A percentile compares a stretch with the other conserved stretches of the same genome.
phyloP scores from a whole-genome alignment of 1,140 invertebrate species.

The Danaus plexippus region DNA sequence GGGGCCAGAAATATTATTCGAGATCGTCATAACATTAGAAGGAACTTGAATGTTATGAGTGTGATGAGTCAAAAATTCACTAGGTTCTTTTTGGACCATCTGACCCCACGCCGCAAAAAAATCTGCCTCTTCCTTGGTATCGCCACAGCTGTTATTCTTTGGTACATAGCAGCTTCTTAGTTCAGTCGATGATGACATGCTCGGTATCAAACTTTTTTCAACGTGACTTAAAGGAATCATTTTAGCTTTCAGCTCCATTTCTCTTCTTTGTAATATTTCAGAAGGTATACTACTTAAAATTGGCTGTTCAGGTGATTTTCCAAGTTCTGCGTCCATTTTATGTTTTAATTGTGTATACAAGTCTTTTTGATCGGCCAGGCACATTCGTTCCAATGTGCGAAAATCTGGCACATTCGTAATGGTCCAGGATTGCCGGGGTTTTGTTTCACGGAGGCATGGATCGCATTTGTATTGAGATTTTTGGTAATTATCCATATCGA shows the following conservation, averaged over 20 bases:
- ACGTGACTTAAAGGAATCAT: conserved; percentile 66
- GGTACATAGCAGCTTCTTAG: conserved; percentile 51
- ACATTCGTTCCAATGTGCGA: conserved; percentile 50
- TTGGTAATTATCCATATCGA: conserved; percentile 48
- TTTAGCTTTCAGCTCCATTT: conserved; percentile 63
- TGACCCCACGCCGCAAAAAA: conserved; percentile 70
- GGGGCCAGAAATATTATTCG: conserved; percentile 67
- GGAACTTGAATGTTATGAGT: conserved; percentile 56
- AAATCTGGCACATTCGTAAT: conserved; percentile 61
- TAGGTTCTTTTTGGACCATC: conserved; percentile 68
- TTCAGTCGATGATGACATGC: conserved; percentile 48
- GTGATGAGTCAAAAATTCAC: conserved; percentile 64
- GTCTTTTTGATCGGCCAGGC: conserved; percentile 54
- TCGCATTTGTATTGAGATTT: conserved; percentile 57
- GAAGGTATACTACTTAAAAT: conserved; percentile 42
- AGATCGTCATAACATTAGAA: conserved; percentile 56
- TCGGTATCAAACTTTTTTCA: conserved; percentile 61
- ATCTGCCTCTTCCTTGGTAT: conserved; percentile 61
- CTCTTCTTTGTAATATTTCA: conserved; percentile 52
- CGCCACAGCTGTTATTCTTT: conserved; percentile 62
- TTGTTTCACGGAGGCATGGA: conserved; percentile 53
- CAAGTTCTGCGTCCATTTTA: conserved; percentile 60
- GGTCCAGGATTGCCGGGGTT: conserved; percentile 64
- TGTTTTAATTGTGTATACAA: conserved; percentile 57
- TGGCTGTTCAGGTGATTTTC: conserved; percentile 51